These are phyloP conservation scores for Synergus laeviventris DNA, from an alignment of 2,888 invertebrate species.

Conservation along the genomic window DNA sequence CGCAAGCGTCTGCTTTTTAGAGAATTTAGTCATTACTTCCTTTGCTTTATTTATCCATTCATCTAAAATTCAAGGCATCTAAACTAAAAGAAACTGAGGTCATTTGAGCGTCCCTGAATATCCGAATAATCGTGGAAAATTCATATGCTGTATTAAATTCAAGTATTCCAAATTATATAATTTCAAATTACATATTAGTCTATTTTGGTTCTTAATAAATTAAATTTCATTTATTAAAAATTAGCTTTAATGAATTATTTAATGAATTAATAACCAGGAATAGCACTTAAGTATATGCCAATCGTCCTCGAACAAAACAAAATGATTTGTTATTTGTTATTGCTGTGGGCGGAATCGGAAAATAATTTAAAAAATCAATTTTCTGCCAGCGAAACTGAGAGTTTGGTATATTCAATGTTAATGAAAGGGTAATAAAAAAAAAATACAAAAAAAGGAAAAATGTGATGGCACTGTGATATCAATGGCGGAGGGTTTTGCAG, in stretches of 20 bases:
- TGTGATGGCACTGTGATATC: constrained; percentile 63
- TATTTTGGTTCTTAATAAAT: no score
- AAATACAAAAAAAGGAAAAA: constrained; percentile 27
- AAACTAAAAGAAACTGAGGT: constrained; percentile 42
- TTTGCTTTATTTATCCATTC: constrained; percentile 66
- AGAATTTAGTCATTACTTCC: constrained; percentile 55
- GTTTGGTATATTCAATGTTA: not conserved
- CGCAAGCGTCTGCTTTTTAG: constrained; percentile 56
- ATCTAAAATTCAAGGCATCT: constrained; percentile 68
- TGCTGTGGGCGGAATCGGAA: not conserved
- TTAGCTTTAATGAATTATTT: not conserved
- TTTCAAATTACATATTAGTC: no score
- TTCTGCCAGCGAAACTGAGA: not conserved
- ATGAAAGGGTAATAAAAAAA: constrained; percentile 5
- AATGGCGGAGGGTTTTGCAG: constrained; percentile 65
- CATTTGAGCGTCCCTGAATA: not conserved
- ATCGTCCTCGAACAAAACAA: not conserved
- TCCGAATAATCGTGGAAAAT: not conserved
- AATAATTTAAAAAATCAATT: not conserved
- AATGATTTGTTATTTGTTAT: not conserved
- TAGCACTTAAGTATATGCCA: constrained; percentile 4
- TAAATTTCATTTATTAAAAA: not conserved
- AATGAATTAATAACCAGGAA: not conserved
- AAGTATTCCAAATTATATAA: no score
- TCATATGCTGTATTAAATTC: not conserved